Evolutionary conservation across 2,888 invertebrate species (phyloP), one percentile per base, ranked within the genome.

Genomic region (Noctua fimbriata): DNA sequence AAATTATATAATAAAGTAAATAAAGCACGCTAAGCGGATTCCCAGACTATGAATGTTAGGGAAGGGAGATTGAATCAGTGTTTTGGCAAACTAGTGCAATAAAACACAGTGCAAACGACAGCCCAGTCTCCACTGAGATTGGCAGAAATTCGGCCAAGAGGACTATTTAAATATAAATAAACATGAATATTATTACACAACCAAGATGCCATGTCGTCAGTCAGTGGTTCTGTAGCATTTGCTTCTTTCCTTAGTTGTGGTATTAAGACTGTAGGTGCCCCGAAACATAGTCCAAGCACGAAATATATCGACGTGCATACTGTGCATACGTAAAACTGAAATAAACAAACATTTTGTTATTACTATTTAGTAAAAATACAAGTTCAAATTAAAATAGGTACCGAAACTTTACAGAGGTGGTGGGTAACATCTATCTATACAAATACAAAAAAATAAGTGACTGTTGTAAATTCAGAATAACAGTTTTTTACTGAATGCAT

Each of bases 121-220:
- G 28, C 28, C 21, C 41, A 21, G 9, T n/a, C 12, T 58, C 41
- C n/a, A n/a, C 21, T n/a, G 3, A 41, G n/a, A 55, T 12, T n/a
- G n/a, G n/a, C 44, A 1, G 18, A n/a, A n/a, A 66, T 66, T 41
- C 67, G 14, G 67, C 44, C 67, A 67, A 67, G 44, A 67, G 67
- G n/a, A 28, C 18, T 4, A 44, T 67, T 9, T 16, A 67, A 16
- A 67, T 67, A 67, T 16, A 67, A 67, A 67, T 72, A 82, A 78
- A 73, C 32, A 72, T 69, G 14, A 83, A 74, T 76, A 76, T 83
- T 69, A 86, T 92, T 90, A 94, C 94, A 90, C 76, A 94, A 78
- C 94, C 94, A 94, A 36, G 93, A 94, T 55, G 90, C 92, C 92
- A 93, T 93, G 14, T 92, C 89, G 10, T 90, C 90, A 70, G 91